Percentiles rank a stretch among this genome's conserved stretches.
phyloP scores from a whole-genome alignment of 2,888 invertebrate species.

The Ceramica pisi region DNA sequence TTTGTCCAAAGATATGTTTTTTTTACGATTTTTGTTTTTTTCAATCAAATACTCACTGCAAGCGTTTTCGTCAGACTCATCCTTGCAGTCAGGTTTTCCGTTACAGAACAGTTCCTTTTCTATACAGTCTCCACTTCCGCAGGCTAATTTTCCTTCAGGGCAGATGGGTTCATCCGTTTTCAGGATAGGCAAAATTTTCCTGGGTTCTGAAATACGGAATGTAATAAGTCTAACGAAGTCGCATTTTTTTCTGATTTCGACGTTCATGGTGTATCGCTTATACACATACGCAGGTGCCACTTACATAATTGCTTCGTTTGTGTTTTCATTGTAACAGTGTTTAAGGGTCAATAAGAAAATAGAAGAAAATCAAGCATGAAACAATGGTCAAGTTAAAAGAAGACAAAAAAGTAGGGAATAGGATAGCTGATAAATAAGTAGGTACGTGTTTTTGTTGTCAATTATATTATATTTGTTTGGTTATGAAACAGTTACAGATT shows the following conservation, averaged over 20 bases:
- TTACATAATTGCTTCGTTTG: constrained; percentile 67
- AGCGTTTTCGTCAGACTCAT: constrained; percentile 98
- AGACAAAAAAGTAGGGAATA: constrained; percentile 60
- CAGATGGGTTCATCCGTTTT: constrained; percentile 98
- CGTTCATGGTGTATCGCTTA: constrained; percentile 28
- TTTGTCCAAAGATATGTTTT: neutral
- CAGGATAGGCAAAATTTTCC: constrained; percentile 96
- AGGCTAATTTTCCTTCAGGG: constrained; percentile 96
- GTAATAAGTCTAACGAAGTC: constrained; percentile 36
- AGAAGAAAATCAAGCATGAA: constrained; percentile 79
- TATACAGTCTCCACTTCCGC: constrained; percentile 97
- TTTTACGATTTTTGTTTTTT: neutral
- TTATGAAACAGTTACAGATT: constrained; percentile 53
- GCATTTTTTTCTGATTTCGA: constrained; percentile 22
- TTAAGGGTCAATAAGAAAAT: constrained; percentile 71
- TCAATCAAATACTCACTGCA: constrained; percentile 94
- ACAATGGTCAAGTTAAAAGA: constrained; percentile 75
- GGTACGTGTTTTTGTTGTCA: constrained; percentile 46
- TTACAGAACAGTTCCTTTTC: constrained; percentile 98
- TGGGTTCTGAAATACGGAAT: constrained; percentile 93
- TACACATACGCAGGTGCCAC: constrained; percentile 70
- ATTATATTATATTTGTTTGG: constrained; percentile 41
- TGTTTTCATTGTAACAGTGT: constrained; percentile 78
- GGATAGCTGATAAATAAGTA: constrained; percentile 61
- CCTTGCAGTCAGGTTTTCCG: constrained; percentile 97